Evolutionary conservation across 2,113 vertebrate genomes (phyloP), one percentile per base, ranked within the genome.

Genomic region (Gavia stellata): DNA sequence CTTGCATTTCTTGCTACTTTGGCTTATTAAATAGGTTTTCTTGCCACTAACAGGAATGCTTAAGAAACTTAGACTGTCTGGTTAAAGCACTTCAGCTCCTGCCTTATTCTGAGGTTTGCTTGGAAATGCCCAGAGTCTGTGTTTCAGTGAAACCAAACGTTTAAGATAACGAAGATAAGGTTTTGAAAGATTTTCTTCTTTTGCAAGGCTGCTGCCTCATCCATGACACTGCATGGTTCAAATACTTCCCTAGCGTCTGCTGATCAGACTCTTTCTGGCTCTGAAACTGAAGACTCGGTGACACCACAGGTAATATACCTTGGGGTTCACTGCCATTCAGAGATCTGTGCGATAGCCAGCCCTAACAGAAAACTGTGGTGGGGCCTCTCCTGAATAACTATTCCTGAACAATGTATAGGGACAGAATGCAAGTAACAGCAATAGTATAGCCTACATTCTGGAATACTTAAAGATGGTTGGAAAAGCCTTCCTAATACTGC

Each of bases 221-320:
- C 98, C 7, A 42, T 97, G 90, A 90, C 94, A 5, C 65, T 96
- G 63, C 95, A 95, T 89, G 95, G 92, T 83, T 97, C 98, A 88
- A 96, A 92, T 91, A 97, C 97, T 93, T 98, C 97, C 78, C 88
- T 98, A 52, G 91, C 96, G 83, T 96, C 96, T 95, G 90, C 97
- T 50, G 96, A 98, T 74, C 98, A 68, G 17, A 71, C 96, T 81
- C 96, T 98, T 85, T 97, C 97, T 14, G 95, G 90, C 79, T 97
- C 97, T 75, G 98, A 98, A 95, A 71, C 98, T 29, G 98, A 98
- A 14, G 95, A 97, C 26, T 94, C 98, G 83, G 95, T 97, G 71
- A 79, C 97, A 50, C 96, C 96, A 71, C 96, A 98, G 97, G 98
- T 98, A 97, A 89, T 15, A 49, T 3, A 56, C 5, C 3, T 34